These are phyloP conservation scores for Scaptodrosophila latifasciaeformis DNA, from an alignment of 2,888 invertebrate species.

Conservation along the genomic window DNA sequence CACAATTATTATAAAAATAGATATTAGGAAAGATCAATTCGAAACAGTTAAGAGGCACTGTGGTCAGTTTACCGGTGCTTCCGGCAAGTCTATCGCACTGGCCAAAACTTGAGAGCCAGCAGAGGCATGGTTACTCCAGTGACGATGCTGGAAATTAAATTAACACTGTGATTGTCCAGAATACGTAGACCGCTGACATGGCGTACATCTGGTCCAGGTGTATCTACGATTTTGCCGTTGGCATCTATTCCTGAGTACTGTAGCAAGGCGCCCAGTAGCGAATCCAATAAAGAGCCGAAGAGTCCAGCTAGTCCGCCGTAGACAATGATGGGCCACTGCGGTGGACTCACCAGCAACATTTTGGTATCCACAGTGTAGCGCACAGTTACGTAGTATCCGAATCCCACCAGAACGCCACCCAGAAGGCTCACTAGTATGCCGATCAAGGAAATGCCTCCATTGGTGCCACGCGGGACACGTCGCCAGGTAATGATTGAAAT, in stretches of 20 bases:
- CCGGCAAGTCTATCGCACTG: constrained; percentile 69
- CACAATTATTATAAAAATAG: constrained; percentile 23
- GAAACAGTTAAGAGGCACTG: not conserved
- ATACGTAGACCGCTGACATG: constrained; percentile 86
- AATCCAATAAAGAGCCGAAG: constrained; percentile 88
- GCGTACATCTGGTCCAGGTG: constrained; percentile 81
- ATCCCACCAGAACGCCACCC: constrained; percentile 80
- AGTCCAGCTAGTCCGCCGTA: constrained; percentile 85
- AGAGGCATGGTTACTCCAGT: constrained; percentile 84
- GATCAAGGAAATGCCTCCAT: constrained; percentile 86
- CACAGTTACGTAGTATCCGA: constrained; percentile 82
- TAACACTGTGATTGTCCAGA: constrained; percentile 91
- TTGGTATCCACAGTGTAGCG: constrained; percentile 79
- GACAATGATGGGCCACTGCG: constrained; percentile 87
- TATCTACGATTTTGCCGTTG: constrained; percentile 83
- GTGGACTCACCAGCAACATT: constrained; percentile 78
- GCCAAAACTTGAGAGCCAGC: constrained; percentile 79
- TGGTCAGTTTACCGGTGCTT: too few species aligned
- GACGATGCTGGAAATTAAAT: constrained; percentile 86
- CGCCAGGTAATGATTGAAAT: constrained; percentile 84
- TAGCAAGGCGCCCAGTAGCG: constrained; percentile 87
- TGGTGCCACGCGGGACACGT: constrained; percentile 89
- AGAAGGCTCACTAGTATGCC: constrained; percentile 78
- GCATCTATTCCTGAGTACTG: constrained; percentile 90
- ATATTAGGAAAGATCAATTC: not conserved